Conservation (phyloP, 2,113 vertebrate species). For the Axis porcinus region DNA sequence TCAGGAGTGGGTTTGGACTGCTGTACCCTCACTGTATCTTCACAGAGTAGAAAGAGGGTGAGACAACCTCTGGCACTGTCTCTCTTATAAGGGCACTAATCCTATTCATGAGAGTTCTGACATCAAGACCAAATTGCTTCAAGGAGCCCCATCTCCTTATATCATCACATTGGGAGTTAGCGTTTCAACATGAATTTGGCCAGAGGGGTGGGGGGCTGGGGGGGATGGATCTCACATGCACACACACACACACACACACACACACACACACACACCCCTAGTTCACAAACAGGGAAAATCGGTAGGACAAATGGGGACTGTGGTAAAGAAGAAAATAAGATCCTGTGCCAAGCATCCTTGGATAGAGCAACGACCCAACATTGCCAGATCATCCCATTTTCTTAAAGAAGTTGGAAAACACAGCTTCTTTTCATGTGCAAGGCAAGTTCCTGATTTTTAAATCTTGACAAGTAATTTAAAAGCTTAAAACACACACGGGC, state of each 20-base stretch:
- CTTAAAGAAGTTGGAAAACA: neutral
- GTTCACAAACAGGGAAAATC: neutral
- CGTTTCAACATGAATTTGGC: neutral
- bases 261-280: neutral
- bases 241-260: neutral
- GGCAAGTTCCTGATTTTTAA: neutral
- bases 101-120: too few relatives aligned
- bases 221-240: neutral
- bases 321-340: neutral
- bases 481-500: neutral
- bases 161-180: too few relatives aligned
- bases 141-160: neutral
- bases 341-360: neutral
- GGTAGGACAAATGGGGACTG: rapidly evolving
- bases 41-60: rapidly evolving
- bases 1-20: neutral
- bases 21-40: neutral
- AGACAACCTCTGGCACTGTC: neutral
- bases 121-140: neutral
- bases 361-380: neutral
- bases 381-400: neutral
- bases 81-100: neutral
- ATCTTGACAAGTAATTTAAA: neutral
- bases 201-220: neutral
- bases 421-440: neutral